A percentile compares a stretch with the other conserved stretches of the same genome.
Conservation (phyloP, 2,888 invertebrate species). For the Acleris holmiana region DNA sequence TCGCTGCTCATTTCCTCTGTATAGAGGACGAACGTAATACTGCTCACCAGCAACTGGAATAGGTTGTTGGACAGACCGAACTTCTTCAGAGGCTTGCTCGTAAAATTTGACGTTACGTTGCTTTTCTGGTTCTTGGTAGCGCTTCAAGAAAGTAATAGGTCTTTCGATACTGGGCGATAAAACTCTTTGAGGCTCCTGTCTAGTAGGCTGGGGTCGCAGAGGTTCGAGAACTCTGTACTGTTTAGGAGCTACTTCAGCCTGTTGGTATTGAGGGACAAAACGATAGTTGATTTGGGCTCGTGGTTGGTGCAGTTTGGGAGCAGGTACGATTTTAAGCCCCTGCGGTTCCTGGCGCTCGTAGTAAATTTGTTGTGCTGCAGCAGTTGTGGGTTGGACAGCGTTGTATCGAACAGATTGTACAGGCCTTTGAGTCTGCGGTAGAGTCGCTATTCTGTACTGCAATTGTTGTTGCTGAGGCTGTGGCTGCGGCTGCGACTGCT, state of each 20-base stretch:
- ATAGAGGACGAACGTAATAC: conserved; percentile 69
- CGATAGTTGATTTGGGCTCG: conserved; percentile 60
- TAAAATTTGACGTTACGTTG: conserved; percentile 67
- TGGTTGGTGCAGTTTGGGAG: conserved; percentile 70
- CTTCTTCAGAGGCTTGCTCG: conserved; percentile 61
- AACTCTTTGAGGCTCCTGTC: conserved; percentile 66
- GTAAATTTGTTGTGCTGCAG: conserved; percentile 56
- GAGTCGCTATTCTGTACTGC: conserved; percentile 57
- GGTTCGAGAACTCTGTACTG: conserved; percentile 72
- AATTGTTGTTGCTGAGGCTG: conserved; percentile 38
- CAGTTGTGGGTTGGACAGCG: conserved; percentile 56
- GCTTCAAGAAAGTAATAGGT: conserved; percentile 72
- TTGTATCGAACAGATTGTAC: conserved; percentile 66
- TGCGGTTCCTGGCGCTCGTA: conserved; percentile 73
- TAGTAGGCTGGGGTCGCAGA: conserved; percentile 59
- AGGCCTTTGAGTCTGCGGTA: conserved; percentile 61
- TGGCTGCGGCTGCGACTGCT: conserved; percentile 50
- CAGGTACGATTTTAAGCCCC: conserved; percentile 75
- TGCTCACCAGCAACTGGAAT: conserved; percentile 66
- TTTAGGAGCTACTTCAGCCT: conserved; percentile 69
- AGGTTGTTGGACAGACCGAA: conserved; percentile 55
- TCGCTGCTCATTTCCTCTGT: conserved; percentile 68
- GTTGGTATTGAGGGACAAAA: conserved; percentile 67
- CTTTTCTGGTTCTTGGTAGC: conserved; percentile 72
- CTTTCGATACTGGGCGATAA: conserved; percentile 64